Evolutionary conservation across 2,113 vertebrate species (phyloP), one percentile per base, ranked within the genome.

Genomic region (Tringa solitaria): DNA sequence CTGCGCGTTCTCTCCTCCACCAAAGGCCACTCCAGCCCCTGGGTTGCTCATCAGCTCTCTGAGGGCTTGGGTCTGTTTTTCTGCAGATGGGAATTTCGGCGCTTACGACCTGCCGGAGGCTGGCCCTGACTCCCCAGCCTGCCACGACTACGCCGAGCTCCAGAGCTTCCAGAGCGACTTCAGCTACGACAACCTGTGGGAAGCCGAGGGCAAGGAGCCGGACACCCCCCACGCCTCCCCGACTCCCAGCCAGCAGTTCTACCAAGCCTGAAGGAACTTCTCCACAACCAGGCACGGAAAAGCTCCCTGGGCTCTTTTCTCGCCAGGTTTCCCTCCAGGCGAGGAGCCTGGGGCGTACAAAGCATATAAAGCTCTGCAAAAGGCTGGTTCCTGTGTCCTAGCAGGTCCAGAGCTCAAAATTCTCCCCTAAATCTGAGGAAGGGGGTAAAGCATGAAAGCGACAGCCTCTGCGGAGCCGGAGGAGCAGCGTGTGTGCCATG

Each of bases 141-240:
- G 35, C n/a, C 98, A 98, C 0, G 97, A 98, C 81, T 98, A 98
- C 0, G 96, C 97, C 0, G 97, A 97, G 80, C 96, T 98, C 15
- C 97, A 97, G 57, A 97, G 97, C 72, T 95, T 96, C 82, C 97
- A 96, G 28, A 97, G 96, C 0, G 97, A 98, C 87, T 57, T 92
- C 26, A 97, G 96, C 81, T 97, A 95, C 0, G 94, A 97, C 77
- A 97, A 95, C 43, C 45, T 96, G 75, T 97, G 97, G 98, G 97
- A 98, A 4, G 96, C 96, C 0, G 95, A 97, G 82, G 90, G 11
- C 10, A 95, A 82, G 91, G 92, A 87, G 3, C 88, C 33, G 1
- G 61, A 43, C 27, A 46, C 14, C n/a, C 78, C 17, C 3, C 72
- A 30, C 16, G 12, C 28, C 18, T 74, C 51, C 83, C 83, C 92